A percentile compares a stretch with the other conserved stretches of the same genome.
These are phyloP conservation scores for Gisinianus flammeolus DNA, from an alignment of 2,888 invertebrate species.

Conservation along the genomic window DNA sequence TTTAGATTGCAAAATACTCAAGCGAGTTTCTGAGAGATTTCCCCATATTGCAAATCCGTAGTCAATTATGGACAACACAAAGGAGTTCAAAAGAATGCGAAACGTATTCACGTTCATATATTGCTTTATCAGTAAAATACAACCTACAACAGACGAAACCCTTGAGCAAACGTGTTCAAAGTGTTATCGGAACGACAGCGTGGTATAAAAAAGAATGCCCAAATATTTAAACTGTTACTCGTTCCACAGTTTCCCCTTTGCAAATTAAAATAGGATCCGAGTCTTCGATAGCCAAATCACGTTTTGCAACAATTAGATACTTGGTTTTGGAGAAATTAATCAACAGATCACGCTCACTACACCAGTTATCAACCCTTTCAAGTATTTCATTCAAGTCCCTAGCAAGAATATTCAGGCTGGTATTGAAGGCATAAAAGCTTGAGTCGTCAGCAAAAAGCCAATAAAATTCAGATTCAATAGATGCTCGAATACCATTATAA, in stretches of 20 bases:
- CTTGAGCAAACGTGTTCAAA: background rate
- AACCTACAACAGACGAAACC: background rate
- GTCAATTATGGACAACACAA: no score
- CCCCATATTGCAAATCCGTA: background rate
- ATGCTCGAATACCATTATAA: background rate
- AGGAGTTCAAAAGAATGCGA: background rate
- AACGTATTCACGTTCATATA: background rate
- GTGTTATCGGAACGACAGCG: background rate
- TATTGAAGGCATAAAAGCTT: background rate
- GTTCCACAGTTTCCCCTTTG: background rate
- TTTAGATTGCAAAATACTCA: background rate
- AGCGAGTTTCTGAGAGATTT: background rate
- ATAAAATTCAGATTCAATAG: background rate
- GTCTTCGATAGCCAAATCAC: no score
- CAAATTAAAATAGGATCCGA: background rate
- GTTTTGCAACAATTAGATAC: background rate
- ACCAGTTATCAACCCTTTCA: background rate
- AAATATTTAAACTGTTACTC: background rate
- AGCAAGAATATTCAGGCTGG: background rate
- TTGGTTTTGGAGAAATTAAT: constrained; percentile 7
- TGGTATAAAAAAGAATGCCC: background rate
- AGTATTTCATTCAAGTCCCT: background rate
- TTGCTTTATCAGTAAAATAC: background rate
- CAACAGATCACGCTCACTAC: background rate
- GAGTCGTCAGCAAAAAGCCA: constrained; percentile 26